Evolutionary conservation across 2,113 vertebrate genomes (phyloP), one percentile per base, ranked within the genome.

Genomic region (Pycnonotus jocosus): DNA sequence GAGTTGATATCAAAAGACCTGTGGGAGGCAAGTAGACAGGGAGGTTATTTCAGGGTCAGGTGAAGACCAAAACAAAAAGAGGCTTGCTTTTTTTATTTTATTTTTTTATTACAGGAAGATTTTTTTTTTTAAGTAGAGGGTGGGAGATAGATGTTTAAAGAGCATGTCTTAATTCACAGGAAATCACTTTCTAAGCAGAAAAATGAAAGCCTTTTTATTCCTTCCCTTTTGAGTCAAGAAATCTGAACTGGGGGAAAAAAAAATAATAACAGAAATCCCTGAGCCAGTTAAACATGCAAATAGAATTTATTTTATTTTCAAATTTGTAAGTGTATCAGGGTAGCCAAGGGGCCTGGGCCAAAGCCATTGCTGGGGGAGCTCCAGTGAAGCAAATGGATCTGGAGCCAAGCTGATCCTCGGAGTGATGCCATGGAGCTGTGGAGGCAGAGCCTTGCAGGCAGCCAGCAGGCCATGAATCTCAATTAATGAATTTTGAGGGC

Each of bases 41-140:
- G 93, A 95, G 96, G 97, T 97, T 97, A 90, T 86, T 83, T 86
- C 74, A 87, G 93, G 96, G 97, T 97, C 96, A 97, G 73, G 77
- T 72, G 80, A 73, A 97, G 97, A 97, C 88, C 92, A 93, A 96
- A 92, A 92, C 89, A 94, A 93, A 88, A 87, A 80, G 68, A 87
- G 27, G 48, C 51, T 79, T 61, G 65, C 90, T 92, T 90, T 86
- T 86, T 90, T 83, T 74, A 8, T 80, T 92, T 92, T 61, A 5
- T 68, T 96, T 51, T 86, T 84, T 92, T 92, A 86, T 88, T 97
- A 79, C 81, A 96, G 93, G 88, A 97, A 97, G 90, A 68, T 85
- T 54, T 81, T 94, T 48, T 47, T 70, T 95, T 89, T 47, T 47
- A 56, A 95, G 71, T 50, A 91, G 73, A 94, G 77, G 81, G 87